Percentiles rank a stretch among this genome's conserved stretches.
Conservation (phyloP, 1,140 invertebrate genomes). For the Drosophila arizonae region DNA sequence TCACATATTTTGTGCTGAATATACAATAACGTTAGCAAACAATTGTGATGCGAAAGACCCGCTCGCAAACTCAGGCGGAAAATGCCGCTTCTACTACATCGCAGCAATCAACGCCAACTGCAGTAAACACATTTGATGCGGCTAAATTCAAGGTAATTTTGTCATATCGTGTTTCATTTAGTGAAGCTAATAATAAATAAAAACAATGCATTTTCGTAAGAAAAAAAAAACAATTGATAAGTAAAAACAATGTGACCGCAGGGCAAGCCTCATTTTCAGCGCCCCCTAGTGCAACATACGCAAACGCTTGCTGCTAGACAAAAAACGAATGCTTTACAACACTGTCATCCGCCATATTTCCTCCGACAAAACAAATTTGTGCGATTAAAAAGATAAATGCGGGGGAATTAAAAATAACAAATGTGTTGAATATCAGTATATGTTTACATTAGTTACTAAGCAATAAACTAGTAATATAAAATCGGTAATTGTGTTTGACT, state of each 20-base stretch:
- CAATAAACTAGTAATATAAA: slow-evolving; percentile 13
- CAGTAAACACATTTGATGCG: slow-evolving; percentile 61
- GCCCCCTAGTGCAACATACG: slow-evolving; percentile 23
- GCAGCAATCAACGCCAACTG: slow-evolving; percentile 51
- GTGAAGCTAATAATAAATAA: slow-evolving; percentile 25
- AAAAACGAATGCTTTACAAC: slow-evolving; percentile 37
- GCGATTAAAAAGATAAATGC: slow-evolving; percentile 57
- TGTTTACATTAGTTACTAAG: slow-evolving; percentile 5
- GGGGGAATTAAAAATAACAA: slow-evolving; percentile 39
- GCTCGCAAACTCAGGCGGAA: slow-evolving; percentile 81
- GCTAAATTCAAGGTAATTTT: slow-evolving; percentile 60
- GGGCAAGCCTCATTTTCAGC: slow-evolving; percentile 20
- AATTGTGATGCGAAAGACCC: slow-evolving; percentile 81
- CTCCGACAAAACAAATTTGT: slow-evolving; percentile 75
- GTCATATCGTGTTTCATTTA: slow-evolving; percentile 41
- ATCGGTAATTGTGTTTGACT: slow-evolving; percentile 4
- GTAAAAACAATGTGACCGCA: slow-evolving; percentile 61
- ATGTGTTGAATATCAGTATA: slow-evolving; percentile 38
- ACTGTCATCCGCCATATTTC: slow-evolving; percentile 76
- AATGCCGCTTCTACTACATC: slow-evolving; percentile 70
- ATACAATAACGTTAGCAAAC: slow-evolving; percentile 29
- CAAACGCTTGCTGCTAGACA: slow-evolving; percentile 9
- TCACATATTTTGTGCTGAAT: slow-evolving; percentile 43
- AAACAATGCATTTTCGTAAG: slow-evolving; percentile 16
- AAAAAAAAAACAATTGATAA: slow-evolving; percentile 52